Evolutionary conservation across 2,797 vertebrate genomes (phyloP).

Genomic region (Hephaestus fuliginosus): DNA sequence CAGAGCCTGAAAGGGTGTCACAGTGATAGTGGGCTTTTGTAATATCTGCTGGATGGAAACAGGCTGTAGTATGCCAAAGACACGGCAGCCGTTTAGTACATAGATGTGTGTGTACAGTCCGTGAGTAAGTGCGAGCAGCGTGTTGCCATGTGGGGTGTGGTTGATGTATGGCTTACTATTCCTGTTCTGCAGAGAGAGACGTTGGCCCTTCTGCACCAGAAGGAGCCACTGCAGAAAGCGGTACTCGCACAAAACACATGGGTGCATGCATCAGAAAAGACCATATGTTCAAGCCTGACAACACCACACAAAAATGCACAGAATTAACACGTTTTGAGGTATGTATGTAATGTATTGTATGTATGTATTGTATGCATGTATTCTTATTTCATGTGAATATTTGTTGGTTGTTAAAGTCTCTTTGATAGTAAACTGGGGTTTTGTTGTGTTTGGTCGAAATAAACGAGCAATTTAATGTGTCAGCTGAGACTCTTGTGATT

Average conservation of each 20-base stretch:
- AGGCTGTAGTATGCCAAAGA: constrained; percentile 28
- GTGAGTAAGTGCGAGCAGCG: constrained; percentile 42
- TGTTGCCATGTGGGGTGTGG: constrained; percentile 36
- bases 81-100: constrained; percentile 22
- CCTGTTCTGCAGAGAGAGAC: constrained; percentile 40
- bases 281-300: neutral
- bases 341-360: too few species aligned
- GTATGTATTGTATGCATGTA: too few species aligned
- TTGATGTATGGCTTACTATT: constrained; percentile 61
- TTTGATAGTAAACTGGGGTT: neutral
- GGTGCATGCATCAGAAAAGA: neutral
- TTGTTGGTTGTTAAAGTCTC: neutral
- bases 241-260: neutral
- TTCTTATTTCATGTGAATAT: neutral
- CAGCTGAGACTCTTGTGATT: neutral
- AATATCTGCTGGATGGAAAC: constrained; percentile 52
- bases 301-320: neutral
- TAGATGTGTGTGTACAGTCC: constrained; percentile 23
- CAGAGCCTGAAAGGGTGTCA: constrained; percentile 31
- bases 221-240: constrained; percentile 20
- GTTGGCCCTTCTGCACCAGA: constrained; percentile 4
- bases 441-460: neutral
- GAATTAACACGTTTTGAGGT: neutral
- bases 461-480: neutral
- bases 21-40: constrained; percentile 48